Conservation (phyloP, 2,113 vertebrate species). For the Montifringilla adamsi region DNA sequence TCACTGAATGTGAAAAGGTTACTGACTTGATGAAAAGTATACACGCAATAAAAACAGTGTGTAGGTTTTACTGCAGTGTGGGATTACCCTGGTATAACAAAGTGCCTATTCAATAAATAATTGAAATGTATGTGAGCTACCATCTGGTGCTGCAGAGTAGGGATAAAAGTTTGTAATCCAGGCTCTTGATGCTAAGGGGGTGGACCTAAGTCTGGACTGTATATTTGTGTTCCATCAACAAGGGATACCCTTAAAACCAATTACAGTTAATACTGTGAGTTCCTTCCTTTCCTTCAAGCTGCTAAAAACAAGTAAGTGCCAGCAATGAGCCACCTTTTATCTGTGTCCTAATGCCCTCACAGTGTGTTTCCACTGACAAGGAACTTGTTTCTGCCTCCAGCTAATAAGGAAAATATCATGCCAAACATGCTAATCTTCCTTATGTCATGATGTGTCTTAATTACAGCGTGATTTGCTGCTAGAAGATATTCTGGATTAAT, state of each 20-base stretch:
- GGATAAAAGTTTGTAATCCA: conserved; percentile 59
- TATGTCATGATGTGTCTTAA: conserved; percentile 35
- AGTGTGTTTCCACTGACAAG: conserved; percentile 16
- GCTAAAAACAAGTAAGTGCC: conserved; percentile 25
- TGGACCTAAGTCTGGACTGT: conserved; percentile 4
- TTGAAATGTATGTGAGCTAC: conserved; percentile 57
- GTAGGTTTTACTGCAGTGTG: conserved; percentile 27
- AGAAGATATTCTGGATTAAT: not conserved
- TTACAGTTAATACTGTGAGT: not conserved
- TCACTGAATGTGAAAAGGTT: conserved; percentile 44
- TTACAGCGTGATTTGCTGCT: conserved; percentile 12
- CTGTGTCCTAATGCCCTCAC: conserved; percentile 37
- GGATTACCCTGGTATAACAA: conserved; percentile 51
- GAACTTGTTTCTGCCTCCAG: conserved; percentile 45
- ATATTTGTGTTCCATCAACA: not conserved
- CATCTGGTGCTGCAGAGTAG: conserved; percentile 40
- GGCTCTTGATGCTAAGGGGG: conserved; percentile 24
- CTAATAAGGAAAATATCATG: conserved; percentile 26
- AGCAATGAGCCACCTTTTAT: conserved; percentile 8
- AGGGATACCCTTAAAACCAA: conserved; percentile 1
- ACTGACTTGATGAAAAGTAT: conserved; percentile 39
- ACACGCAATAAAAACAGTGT: conserved; percentile 15
- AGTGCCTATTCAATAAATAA: conserved; percentile 65
- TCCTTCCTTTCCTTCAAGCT: not conserved
- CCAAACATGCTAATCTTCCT: conserved; percentile 37